Percentiles rank a stretch among this genome's conserved stretches.
Conservation (phyloP, 2,888 invertebrate species). For the Chouioia cunea region DNA sequence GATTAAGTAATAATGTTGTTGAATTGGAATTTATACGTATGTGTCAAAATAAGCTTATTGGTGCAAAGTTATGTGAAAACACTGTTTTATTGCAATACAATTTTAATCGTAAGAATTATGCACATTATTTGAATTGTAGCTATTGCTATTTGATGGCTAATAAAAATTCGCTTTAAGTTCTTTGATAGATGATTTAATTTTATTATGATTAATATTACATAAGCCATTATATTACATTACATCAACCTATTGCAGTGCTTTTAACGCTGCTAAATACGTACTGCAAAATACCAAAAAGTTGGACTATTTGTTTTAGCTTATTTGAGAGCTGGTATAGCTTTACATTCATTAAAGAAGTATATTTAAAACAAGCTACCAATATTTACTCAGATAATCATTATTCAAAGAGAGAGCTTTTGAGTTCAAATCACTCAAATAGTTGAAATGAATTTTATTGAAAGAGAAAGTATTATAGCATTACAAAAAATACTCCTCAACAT, state of each 20-base stretch:
- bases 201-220: no score
- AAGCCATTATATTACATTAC: no score
- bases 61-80: no score
- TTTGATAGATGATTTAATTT: neutral
- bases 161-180: conserved; percentile 2
- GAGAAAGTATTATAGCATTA: conserved; percentile 4
- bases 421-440: neutral
- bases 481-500: neutral
- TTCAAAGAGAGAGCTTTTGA: neutral
- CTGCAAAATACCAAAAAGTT: neutral
- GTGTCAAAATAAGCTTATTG: neutral
- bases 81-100: conserved; percentile 7
- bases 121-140: conserved; percentile 17
- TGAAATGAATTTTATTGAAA: neutral
- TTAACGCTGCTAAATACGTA: neutral
- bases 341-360: neutral
- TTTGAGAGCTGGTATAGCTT: conserved; percentile 13
- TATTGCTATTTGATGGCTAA: conserved; percentile 14
- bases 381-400: no score
- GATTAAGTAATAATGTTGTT: neutral
- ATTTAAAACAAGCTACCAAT: neutral
- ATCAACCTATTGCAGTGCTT: neutral
- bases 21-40: neutral
- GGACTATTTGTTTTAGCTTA: conserved; percentile 7
- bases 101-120: conserved; percentile 3